These are phyloP conservation scores for Caenorhabditis virilis DNA, from an alignment of 2,888 invertebrate species.

Conservation along the genomic window DNA sequence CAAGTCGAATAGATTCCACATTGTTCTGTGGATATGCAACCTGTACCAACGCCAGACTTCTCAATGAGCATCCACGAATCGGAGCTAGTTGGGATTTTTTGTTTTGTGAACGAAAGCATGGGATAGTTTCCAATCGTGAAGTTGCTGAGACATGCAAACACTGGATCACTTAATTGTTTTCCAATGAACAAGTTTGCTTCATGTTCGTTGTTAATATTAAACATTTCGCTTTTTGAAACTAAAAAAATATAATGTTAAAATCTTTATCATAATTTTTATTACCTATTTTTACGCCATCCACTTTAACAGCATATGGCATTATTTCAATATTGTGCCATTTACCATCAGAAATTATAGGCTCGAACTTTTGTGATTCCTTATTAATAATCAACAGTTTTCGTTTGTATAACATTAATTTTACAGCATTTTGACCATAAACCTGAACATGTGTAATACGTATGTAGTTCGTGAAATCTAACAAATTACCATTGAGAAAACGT, in stretches of 20 bases:
- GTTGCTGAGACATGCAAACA: conserved; percentile 37
- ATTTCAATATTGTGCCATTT: conserved; percentile 46
- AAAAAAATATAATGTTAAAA: conserved; percentile 1
- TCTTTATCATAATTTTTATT: neutral
- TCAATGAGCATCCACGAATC: conserved; percentile 22
- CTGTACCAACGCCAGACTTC: conserved; percentile 34
- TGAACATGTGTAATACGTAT: no score
- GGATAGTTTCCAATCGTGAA: conserved; percentile 39
- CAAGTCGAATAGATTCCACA: conserved; percentile 48
- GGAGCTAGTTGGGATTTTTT: conserved; percentile 18
- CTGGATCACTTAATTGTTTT: conserved; percentile 6
- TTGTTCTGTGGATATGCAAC: conserved; percentile 45
- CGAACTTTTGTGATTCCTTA: conserved; percentile 25
- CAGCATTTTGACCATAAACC: no score
- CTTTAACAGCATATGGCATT: conserved; percentile 33
- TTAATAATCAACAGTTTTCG: conserved; percentile 32
- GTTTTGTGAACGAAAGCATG: conserved; percentile 35
- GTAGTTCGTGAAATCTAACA: neutral
- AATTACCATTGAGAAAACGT: conserved; percentile 45
- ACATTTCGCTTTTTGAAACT: conserved; percentile 21
- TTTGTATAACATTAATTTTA: conserved; percentile 16
- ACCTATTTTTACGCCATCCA: conserved; percentile 45
- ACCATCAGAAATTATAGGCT: conserved; percentile 41
- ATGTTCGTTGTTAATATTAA: conserved; percentile 13
- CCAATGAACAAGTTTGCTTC: conserved; percentile 21